Evolutionary conservation across 2,888 invertebrate species (phyloP).

Genomic region (Macrophya alboannulata): DNA sequence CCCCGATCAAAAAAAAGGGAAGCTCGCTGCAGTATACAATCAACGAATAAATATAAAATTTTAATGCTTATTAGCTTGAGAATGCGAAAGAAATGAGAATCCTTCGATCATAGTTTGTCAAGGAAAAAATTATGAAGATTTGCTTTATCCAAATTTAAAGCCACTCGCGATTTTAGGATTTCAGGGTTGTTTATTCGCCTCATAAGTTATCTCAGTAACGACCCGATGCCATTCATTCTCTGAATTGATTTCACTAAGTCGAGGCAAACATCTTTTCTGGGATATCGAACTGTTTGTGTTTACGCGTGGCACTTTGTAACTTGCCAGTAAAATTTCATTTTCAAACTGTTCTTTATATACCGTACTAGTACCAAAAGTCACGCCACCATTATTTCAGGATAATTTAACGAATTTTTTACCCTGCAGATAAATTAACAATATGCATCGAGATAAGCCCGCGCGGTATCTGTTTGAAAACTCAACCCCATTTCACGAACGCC

Average conservation of each 20-base stretch:
- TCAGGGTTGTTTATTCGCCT: neutral
- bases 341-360: neutral
- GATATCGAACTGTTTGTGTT: slow-evolving; percentile 34
- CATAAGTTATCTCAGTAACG: neutral
- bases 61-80: neutral
- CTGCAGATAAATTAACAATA: neutral
- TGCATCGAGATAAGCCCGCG: neutral
- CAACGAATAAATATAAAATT: neutral
- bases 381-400: neutral
- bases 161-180: neutral
- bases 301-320: slow-evolving; percentile 28
- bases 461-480: neutral
- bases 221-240: neutral
- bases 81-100: neutral
- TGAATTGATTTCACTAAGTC: neutral
- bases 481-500: neutral
- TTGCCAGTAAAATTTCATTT: neutral
- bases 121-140: neutral
- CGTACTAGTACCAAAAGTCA: neutral
- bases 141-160: slow-evolving; percentile 19
- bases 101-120: neutral
- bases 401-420: neutral
- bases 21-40: neutral
- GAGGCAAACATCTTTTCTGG: neutral
- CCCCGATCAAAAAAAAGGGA: neutral